Conservation (phyloP, 2,888 invertebrate genomes). For the Podotricha telesiphe region DNA sequence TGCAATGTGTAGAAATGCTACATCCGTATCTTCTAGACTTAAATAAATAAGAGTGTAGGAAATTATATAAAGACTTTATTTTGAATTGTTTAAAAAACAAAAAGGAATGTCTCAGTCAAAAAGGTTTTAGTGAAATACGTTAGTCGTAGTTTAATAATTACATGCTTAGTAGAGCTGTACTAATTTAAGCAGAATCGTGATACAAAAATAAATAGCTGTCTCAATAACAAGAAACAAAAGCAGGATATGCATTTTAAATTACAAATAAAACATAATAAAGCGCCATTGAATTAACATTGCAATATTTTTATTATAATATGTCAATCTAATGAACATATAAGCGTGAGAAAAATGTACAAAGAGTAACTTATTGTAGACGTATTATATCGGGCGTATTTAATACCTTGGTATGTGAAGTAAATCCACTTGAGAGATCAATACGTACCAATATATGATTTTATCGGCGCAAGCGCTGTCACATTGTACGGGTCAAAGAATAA, state of each 20-base stretch:
- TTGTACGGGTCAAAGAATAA: constrained; percentile 49
- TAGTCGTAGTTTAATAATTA: neutral
- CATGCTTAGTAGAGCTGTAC: neutral
- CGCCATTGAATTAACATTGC: constrained; percentile 14
- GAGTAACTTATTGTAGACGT: constrained; percentile 52
- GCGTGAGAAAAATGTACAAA: constrained; percentile 59
- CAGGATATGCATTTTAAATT: neutral
- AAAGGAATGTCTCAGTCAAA: too few relatives aligned
- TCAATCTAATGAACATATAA: constrained; percentile 26
- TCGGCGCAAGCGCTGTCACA: constrained; percentile 51
- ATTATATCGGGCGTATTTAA: constrained; percentile 43
- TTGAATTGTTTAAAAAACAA: neutral
- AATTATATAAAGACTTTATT: too few relatives aligned
- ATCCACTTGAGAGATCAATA: constrained; percentile 75
- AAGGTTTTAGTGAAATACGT: neutral
- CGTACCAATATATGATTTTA: constrained; percentile 71
- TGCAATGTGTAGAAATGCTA: too few relatives aligned
- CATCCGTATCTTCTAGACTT: too few relatives aligned
- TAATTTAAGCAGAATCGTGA: neutral
- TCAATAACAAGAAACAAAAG: constrained; percentile 12
- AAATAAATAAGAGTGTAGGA: too few relatives aligned
- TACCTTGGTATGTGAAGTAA: constrained; percentile 59
- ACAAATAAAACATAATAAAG: constrained; percentile 15
- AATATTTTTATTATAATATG: constrained; percentile 37
- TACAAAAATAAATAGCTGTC: neutral